A percentile compares a stretch with the other conserved stretches of the same genome.
These are phyloP conservation scores for Coptodon rendalli DNA, from an alignment of 2,113 vertebrate genomes.

Conservation along the genomic window DNA sequence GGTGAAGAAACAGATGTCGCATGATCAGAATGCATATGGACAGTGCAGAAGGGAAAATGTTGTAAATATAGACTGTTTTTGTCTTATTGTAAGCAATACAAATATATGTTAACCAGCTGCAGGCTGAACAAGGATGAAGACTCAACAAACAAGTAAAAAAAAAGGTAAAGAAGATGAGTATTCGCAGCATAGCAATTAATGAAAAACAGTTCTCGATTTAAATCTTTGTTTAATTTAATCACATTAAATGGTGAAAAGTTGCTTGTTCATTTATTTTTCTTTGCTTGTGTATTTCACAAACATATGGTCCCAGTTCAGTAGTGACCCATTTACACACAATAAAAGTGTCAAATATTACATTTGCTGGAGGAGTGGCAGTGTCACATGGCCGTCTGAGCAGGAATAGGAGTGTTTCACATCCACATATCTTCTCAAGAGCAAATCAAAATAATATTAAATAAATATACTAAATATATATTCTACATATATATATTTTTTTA, in stretches of 20 bases:
- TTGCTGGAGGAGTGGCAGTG: slow-evolving; percentile 58
- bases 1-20: background rate
- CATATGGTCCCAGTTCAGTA: slow-evolving; percentile 24
- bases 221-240: background rate
- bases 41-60: background rate
- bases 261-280: slow-evolving; percentile 65
- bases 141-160: background rate
- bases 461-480: slow-evolving; percentile 27
- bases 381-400: slow-evolving; percentile 53
- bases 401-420: slow-evolving; percentile 32
- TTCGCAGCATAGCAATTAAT: background rate
- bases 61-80: background rate
- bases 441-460: slow-evolving; percentile 21
- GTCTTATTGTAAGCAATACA: background rate
- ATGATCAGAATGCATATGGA: background rate
- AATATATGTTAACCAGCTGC: background rate
- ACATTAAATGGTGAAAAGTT: slow-evolving; percentile 49
- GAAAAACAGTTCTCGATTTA: background rate
- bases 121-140: background rate
- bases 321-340: slow-evolving; percentile 28
- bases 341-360: slow-evolving; percentile 41
- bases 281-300: slow-evolving; percentile 55
- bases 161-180: background rate
- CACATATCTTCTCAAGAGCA: slow-evolving; percentile 38
- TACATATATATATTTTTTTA: slow-evolving; percentile 15